phyloP scores from a whole-genome alignment of 1,140 invertebrate species.

The Drosophila punjabiensis region DNA sequence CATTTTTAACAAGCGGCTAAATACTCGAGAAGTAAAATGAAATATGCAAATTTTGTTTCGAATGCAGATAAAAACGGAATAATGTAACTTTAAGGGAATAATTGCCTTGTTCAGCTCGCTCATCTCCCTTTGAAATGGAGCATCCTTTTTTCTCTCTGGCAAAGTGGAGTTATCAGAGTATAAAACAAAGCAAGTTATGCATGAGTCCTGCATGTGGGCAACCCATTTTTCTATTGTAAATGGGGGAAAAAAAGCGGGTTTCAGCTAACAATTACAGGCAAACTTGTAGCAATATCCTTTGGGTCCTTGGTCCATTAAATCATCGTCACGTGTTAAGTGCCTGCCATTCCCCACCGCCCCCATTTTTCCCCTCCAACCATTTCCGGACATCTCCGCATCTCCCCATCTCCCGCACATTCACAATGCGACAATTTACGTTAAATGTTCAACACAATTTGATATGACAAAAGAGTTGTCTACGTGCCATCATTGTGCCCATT shows the following conservation, averaged over 20 bases:
- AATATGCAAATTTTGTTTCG: constrained; percentile 5
- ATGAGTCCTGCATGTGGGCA: constrained; percentile 23
- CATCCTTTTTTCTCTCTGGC: constrained; percentile 10
- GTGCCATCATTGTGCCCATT: constrained; percentile 73
- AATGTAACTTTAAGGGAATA: constrained; percentile 67
- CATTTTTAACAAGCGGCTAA: constrained; percentile 22
- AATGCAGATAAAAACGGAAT: constrained; percentile 31
- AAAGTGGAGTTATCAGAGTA: constrained; percentile 17
- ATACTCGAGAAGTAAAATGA: constrained; percentile 5
- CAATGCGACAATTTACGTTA: constrained; percentile 81
- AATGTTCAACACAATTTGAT: constrained; percentile 81
- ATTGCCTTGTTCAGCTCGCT: constrained; percentile 28
- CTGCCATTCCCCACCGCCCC: constrained; percentile 48
- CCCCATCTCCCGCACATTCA: constrained; percentile 13
- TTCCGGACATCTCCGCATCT: constrained; percentile 2
- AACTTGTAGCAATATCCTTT: constrained; percentile 59
- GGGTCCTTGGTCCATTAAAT: constrained; percentile 29
- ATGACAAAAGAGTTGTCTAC: constrained; percentile 83
- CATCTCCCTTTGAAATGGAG: constrained; percentile 4
- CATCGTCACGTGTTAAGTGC: constrained; percentile 70
- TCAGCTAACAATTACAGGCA: constrained; percentile 53
- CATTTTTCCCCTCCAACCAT: background rate
- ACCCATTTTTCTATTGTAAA: constrained; percentile 49
- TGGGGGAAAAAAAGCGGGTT: constrained; percentile 27
- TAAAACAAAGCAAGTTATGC: constrained; percentile 31